Conservation (phyloP, 1,140 invertebrate species). For the Zaprionus kolodkinae region DNA sequence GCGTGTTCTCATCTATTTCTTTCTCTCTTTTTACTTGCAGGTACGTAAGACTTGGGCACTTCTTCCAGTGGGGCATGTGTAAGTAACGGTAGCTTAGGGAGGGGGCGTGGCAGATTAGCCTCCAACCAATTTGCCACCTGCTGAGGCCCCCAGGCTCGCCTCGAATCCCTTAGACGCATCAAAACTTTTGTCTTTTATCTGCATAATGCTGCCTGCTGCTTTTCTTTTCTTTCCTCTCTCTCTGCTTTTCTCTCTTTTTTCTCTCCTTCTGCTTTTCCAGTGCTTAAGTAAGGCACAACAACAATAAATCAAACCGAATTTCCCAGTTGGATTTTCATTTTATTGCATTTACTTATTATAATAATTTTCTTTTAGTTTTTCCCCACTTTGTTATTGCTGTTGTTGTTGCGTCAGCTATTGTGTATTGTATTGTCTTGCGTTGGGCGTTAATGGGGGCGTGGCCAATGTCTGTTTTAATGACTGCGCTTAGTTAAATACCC, state of each 20-base stretch:
- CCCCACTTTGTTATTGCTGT: conserved; percentile 20
- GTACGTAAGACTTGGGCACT: conserved; percentile 25
- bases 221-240: conserved; percentile 19
- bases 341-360: conserved; percentile 81
- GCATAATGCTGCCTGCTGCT: conserved; percentile 63
- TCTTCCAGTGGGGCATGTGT: conserved; percentile 16
- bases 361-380: conserved; percentile 40
- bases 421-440: conserved; percentile 15
- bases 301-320: conserved; percentile 76
- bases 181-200: conserved; percentile 72
- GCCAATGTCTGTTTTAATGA: conserved; percentile 62
- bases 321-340: conserved; percentile 81
- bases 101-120: conserved; percentile 16
- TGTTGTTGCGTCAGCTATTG: conserved; percentile 33
- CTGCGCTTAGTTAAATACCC: conserved; percentile 47
- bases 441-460: conserved; percentile 40
- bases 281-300: conserved; percentile 33
- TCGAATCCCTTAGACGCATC: conserved; percentile 59
- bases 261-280: conserved; percentile 21
- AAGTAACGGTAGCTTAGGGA: conserved; percentile 16
- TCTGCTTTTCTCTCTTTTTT: conserved; percentile 30
- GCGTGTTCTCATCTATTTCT: background rate
- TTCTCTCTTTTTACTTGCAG: conserved; percentile 37
- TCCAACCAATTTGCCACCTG: conserved; percentile 24
- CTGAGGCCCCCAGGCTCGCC: conserved; percentile 26